Evolutionary conservation across 2,113 vertebrate genomes (phyloP).

Genomic region (Gallinago media): DNA sequence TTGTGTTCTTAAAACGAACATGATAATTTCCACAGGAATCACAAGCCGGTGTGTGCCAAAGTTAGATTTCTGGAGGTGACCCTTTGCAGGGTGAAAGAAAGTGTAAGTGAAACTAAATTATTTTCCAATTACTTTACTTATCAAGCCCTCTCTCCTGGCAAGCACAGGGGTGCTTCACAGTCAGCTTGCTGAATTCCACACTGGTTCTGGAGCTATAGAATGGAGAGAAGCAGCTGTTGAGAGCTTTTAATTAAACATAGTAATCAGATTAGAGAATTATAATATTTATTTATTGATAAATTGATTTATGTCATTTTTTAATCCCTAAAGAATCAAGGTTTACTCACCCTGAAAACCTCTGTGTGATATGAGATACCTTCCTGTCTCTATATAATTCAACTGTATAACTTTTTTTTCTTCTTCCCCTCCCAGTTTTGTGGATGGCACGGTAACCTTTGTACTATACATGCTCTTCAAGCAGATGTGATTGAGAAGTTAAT

Average conservation of each 20-base stretch:
- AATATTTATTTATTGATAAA: not conserved
- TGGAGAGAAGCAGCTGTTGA: not conserved
- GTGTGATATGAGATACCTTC: not conserved
- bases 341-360: not conserved
- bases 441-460: not conserved
- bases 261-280: not conserved
- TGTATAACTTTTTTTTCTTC: not conserved
- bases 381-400: not conserved
- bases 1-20: not conserved
- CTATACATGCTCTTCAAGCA: not conserved
- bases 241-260: not conserved
- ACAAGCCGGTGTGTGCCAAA: not conserved
- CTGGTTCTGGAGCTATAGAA: not conserved
- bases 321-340: not conserved
- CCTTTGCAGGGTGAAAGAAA: not conserved
- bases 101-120: not conserved
- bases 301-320: not conserved
- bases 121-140: not conserved
- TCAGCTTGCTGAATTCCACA: not conserved
- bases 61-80: not conserved
- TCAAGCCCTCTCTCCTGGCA: not conserved
- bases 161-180: not conserved
- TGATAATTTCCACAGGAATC: not conserved
- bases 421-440: fast-evolving
- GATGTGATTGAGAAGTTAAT: not conserved